phyloP scores from a whole-genome alignment of 2,888 invertebrate species.

The Ptychoptera contaminata region DNA sequence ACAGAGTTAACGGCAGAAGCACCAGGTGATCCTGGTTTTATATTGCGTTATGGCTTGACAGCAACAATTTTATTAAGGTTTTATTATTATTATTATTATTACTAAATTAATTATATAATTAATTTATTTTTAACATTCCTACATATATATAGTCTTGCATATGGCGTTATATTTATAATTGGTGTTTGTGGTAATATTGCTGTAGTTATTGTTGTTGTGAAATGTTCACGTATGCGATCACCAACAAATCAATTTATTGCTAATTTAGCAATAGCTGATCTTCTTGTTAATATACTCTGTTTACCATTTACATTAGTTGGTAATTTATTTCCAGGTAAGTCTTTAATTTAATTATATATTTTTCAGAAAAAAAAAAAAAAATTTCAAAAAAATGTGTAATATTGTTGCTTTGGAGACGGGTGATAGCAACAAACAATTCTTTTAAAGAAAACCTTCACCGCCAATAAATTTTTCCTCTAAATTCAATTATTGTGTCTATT shows the following conservation, averaged over 20 bases:
- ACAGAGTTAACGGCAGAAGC: no score
- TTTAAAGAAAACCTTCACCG: no score
- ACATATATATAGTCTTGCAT: slow-evolving; percentile 29
- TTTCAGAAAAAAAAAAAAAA: slow-evolving; percentile 1
- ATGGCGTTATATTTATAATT: slow-evolving; percentile 27
- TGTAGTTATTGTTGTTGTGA: slow-evolving; percentile 26
- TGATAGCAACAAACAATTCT: no score
- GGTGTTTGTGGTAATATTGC: slow-evolving; percentile 31
- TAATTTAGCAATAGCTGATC: slow-evolving; percentile 39
- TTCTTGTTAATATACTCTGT: slow-evolving; percentile 38
- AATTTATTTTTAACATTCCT: no score
- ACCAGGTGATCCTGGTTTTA: no score
- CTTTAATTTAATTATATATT: slow-evolving; percentile 5
- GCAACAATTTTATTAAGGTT: no score
- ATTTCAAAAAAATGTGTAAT: no score
- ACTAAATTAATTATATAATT: background rate
- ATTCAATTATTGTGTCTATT: no score
- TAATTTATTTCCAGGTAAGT: slow-evolving; percentile 37
- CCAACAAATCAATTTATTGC: slow-evolving; percentile 39
- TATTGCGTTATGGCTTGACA: no score
- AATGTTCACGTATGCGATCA: slow-evolving; percentile 29
- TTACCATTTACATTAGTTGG: slow-evolving; percentile 39
- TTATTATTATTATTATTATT: no score
- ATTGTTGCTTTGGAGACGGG: no score
- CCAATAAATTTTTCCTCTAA: no score